A percentile compares a stretch with the other conserved stretches of the same genome.
These are phyloP conservation scores for Trissoscelio sp. DNA, from an alignment of 2,888 invertebrate species.

Conservation along the genomic window DNA sequence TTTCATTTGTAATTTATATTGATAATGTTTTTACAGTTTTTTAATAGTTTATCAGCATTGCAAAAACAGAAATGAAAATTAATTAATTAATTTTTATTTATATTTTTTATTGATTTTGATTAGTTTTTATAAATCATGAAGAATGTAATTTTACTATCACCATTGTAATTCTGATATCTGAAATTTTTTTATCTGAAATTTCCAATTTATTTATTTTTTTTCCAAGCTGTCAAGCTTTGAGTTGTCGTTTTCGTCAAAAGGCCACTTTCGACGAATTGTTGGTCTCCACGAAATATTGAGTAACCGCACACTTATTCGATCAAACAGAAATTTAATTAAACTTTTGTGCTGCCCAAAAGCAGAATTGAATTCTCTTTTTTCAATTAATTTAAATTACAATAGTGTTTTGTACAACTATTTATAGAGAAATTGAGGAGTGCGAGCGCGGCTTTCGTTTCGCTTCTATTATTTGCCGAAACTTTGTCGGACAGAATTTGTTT, in stretches of 20 bases:
- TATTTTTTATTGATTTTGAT: too few relatives aligned
- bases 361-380: constrained; percentile 19
- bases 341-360: constrained; percentile 25
- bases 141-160: too few relatives aligned
- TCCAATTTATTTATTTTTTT: too few relatives aligned
- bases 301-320: constrained; percentile 30
- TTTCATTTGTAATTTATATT: too few relatives aligned
- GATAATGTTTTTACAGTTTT: too few relatives aligned
- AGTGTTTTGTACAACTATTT: constrained; percentile 47
- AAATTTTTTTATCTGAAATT: too few relatives aligned
- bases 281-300: constrained; percentile 9
- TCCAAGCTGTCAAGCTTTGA: too few relatives aligned
- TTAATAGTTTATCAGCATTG: too few relatives aligned
- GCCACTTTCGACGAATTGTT: background rate
- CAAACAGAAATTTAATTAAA: constrained; percentile 56
- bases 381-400: constrained; percentile 57
- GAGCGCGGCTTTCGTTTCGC: constrained; percentile 14
- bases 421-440: constrained; percentile 33
- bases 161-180: too few relatives aligned
- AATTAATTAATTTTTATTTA: too few relatives aligned
- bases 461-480: constrained; percentile 44
- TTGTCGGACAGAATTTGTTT: constrained; percentile 40
- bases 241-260: background rate
- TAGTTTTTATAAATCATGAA: too few relatives aligned
- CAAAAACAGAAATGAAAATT: too few relatives aligned